Evolutionary conservation across 2,888 invertebrate species (phyloP), one percentile per base, ranked within the genome.

Genomic region (Leptura quadrifasciata): DNA sequence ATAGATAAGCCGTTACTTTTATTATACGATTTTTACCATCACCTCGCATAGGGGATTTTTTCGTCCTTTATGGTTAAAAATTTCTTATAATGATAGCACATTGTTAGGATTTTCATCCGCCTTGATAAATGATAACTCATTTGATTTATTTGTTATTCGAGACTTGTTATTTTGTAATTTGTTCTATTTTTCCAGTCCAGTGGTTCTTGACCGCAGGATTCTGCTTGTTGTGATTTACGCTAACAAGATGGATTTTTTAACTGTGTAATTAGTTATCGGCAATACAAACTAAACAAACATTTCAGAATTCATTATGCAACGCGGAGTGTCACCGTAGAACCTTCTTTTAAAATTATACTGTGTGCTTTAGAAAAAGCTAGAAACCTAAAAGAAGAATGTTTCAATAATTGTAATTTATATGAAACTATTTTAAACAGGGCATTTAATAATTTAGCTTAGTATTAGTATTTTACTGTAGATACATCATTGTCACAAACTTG

Each of bases 1-100:
- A n/a, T 27, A 63, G 72, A 76, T 72, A 72, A 72, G 68, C 18
- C 9, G 24, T 47, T 60, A 52, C 54, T 67, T 72, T 72, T 72
- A 27, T 54, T 20, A 27, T 9, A 55, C 47, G n/a, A 31, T 39
- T 58, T 57, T 65, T 58, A 47, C 58, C 24, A 55, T 24, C 64
- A 20, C 39, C n/a, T 72, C 15, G 0, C 58, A 58, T 20, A 39
- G 9, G 52, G 35, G 20, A 12, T 20, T 39, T 57, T 58, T 55
- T 35, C 10, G 15, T 47, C 15, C 15, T 47, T 47, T 15, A 47
- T 15, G 17, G 47, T n/a, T n/a, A n/a, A 0, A 12, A 39, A 39
- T n/a, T 47, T 47, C 47, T 47, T 47, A 47, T 47, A 47, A 31
- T n/a, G n/a, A n/a, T 31, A 6, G 5, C 5, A 47, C n/a, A n/a